Conservation (phyloP, 2,113 vertebrate species). For the Neofelis nebulosa region DNA sequence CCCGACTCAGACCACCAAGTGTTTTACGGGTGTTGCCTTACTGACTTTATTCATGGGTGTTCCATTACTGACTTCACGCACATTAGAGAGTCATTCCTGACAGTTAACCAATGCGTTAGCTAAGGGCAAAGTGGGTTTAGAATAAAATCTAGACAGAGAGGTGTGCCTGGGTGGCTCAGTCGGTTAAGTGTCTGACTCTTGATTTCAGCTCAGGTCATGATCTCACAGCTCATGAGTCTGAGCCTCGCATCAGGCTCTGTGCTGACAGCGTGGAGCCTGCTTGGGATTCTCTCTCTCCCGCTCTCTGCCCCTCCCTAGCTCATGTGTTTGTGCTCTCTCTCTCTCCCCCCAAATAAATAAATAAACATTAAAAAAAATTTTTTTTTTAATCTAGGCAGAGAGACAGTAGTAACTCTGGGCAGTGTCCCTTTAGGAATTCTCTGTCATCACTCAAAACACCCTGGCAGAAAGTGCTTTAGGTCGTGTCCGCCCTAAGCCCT, state of each 20-base stretch:
- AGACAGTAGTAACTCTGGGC: background rate
- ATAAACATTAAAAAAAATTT: too few relatives aligned
- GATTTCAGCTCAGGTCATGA: too few relatives aligned
- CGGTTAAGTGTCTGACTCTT: too few relatives aligned
- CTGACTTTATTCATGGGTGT: background rate
- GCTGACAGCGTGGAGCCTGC: too few relatives aligned
- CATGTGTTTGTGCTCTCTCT: too few relatives aligned
- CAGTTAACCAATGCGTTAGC: background rate
- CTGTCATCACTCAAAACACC: background rate
- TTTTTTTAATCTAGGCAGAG: background rate
- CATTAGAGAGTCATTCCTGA: background rate
- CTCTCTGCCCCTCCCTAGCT: too few relatives aligned
- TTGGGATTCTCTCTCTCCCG: too few relatives aligned
- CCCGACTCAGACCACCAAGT: background rate
- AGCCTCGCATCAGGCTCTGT: too few relatives aligned
- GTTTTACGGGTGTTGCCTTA: background rate
- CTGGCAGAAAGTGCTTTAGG: background rate
- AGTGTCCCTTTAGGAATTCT: background rate
- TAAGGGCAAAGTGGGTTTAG: background rate
- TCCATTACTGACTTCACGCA: background rate
- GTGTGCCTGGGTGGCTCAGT: too few relatives aligned
- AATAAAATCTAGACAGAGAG: background rate
- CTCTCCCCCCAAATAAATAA: too few relatives aligned
- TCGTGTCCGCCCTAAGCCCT: background rate
- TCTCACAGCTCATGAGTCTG: too few relatives aligned